A percentile compares a stretch with the other conserved stretches of the same genome.
Evolutionary conservation across 2,797 vertebrate species (phyloP).

Genomic region (Eupleurogrammus muticus): DNA sequence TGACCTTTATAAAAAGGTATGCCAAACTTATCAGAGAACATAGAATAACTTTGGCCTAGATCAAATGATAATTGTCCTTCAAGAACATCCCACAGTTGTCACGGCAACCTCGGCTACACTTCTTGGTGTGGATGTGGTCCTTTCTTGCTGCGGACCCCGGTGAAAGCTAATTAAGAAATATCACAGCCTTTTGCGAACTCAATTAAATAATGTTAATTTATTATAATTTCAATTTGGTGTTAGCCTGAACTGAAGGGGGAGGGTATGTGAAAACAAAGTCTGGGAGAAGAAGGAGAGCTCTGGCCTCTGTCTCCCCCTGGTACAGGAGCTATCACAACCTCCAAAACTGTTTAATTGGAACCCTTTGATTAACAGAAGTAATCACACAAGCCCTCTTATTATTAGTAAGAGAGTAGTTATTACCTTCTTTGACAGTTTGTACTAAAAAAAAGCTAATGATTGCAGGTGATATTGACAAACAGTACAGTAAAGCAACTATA

Average conservation of each 20-base stretch:
- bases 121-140: constrained; percentile 54
- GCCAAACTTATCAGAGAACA: constrained; percentile 63
- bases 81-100: constrained; percentile 60
- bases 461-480: constrained; percentile 3
- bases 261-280: constrained; percentile 76
- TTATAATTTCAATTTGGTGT: constrained; percentile 86
- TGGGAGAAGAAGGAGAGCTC: constrained; percentile 67
- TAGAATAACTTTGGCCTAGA: constrained; percentile 51
- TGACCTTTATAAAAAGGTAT: constrained; percentile 26
- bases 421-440: background rate
- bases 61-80: constrained; percentile 67
- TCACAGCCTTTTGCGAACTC: constrained; percentile 85
- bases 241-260: constrained; percentile 70
- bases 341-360: constrained; percentile 78
- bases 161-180: constrained; percentile 87
- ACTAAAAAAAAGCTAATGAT: background rate
- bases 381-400: constrained; percentile 71
- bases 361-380: constrained; percentile 78
- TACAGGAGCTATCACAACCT: constrained; percentile 72
- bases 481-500: background rate
- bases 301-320: constrained; percentile 74
- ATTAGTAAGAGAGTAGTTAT: constrained; percentile 45
- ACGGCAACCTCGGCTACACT: constrained; percentile 63
- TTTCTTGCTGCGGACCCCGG: constrained; percentile 73
- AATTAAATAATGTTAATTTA: constrained; percentile 90